Percentiles rank a stretch among this genome's conserved stretches.
Conservation (phyloP, 1,140 invertebrate species). For the Belonocnema kinseyi region DNA sequence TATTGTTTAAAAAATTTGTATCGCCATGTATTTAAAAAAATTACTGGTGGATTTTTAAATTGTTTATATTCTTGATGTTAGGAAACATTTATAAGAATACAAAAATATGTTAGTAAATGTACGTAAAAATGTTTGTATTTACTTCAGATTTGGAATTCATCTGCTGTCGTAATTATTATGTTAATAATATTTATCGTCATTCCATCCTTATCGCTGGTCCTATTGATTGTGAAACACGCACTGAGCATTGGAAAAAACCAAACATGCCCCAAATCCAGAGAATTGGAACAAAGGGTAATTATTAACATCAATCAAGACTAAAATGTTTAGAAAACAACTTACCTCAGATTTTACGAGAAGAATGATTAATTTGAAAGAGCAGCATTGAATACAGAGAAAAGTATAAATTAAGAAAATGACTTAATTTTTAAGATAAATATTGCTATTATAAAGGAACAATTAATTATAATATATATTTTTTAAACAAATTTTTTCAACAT, state of each 20-base stretch:
- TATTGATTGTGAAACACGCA: slow-evolving; percentile 46
- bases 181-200: slow-evolving; percentile 44
- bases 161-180: slow-evolving; percentile 46
- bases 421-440: too few relatives aligned
- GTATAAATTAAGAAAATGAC: too few relatives aligned
- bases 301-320: too few relatives aligned
- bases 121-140: slow-evolving; percentile 7
- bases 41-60: too few relatives aligned
- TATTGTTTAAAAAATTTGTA: too few relatives aligned
- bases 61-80: too few relatives aligned
- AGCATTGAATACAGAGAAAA: too few relatives aligned
- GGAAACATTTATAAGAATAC: too few relatives aligned
- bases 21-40: too few relatives aligned
- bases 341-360: neutral
- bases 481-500: slow-evolving; percentile 21
- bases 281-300: neutral
- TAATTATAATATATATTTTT: neutral
- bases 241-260: slow-evolving; percentile 36
- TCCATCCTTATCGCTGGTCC: slow-evolving; percentile 46
- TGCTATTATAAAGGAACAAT: neutral
- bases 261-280: neutral
- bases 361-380: slow-evolving; percentile 31
- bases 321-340: neutral
- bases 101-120: too few relatives aligned
- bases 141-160: slow-evolving; percentile 56